These are phyloP conservation scores for Bombus balteatus DNA, from an alignment of 1,140 invertebrate genomes.

Conservation along the genomic window DNA sequence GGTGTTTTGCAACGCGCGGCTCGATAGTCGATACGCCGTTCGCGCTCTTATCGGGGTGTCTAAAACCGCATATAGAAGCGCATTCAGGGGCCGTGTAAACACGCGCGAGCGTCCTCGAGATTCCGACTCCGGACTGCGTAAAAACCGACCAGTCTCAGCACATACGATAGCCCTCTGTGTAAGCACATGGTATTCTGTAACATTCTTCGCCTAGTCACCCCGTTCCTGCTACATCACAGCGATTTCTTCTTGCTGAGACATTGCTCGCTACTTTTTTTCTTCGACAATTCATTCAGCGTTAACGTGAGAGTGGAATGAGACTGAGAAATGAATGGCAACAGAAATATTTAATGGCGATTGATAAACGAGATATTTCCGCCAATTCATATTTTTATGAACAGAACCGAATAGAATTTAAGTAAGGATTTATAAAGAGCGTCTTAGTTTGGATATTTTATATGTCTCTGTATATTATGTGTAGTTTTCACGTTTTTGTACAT, in stretches of 20 bases:
- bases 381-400: not conserved
- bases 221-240: not conserved
- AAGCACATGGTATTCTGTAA: slow-evolving; percentile 14
- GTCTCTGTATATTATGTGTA: not conserved
- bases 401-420: too few species aligned
- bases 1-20: slow-evolving; percentile 62
- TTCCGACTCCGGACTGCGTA: slow-evolving; percentile 35
- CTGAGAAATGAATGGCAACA: not conserved
- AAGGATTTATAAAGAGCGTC: too few species aligned
- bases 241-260: slow-evolving; percentile 17
- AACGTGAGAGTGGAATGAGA: not conserved
- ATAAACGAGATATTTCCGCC: not conserved
- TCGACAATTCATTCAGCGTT: not conserved
- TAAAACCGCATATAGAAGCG: slow-evolving; percentile 61
- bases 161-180: slow-evolving; percentile 16
- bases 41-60: slow-evolving; percentile 62
- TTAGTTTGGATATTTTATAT: too few species aligned
- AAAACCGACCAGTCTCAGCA: slow-evolving; percentile 18
- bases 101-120: slow-evolving; percentile 40
- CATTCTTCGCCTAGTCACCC: slow-evolving; percentile 18
- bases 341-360: not conserved
- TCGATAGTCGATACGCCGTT: slow-evolving; percentile 65
- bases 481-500: not conserved
- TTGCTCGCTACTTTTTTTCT: not conserved
- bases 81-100: slow-evolving; percentile 65